Conservation (phyloP, 2,113 vertebrate species). For the Glaucomys volans region DNA sequence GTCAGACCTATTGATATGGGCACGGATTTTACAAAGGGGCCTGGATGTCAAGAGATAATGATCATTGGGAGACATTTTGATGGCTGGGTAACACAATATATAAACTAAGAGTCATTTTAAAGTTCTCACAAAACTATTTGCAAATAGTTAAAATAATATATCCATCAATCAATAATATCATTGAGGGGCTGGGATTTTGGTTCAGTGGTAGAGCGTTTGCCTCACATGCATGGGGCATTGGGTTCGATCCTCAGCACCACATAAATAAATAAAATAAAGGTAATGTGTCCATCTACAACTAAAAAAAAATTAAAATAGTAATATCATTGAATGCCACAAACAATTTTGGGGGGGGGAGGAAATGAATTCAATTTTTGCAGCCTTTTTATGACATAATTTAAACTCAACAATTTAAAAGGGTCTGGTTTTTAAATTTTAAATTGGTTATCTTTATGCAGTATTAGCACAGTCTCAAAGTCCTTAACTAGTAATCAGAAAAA, state of each 20-base stretch:
- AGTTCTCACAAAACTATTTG: not conserved
- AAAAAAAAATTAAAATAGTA: no score
- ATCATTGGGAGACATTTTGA: not conserved
- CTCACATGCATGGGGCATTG: no score
- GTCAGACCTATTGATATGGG: not conserved
- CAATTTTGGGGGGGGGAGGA: not conserved
- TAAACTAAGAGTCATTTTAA: not conserved
- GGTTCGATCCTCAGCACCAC: no score
- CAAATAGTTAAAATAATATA: not conserved
- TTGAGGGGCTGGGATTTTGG: no score
- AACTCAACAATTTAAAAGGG: not conserved
- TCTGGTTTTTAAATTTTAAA: not conserved
- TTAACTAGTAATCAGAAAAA: not conserved
- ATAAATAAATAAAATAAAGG: no score
- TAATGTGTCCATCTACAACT: no score
- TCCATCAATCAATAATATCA: not conserved
- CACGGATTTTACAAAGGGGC: not conserved
- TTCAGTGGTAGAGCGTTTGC: no score
- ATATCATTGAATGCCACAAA: not conserved
- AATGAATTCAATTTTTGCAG: not conserved
- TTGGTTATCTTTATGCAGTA: not conserved
- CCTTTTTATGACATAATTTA: not conserved
- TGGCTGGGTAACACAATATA: not conserved
- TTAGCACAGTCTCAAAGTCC: not conserved
- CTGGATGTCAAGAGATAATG: not conserved